Percentiles rank a stretch among this genome's conserved stretches.
Evolutionary conservation across 2,113 vertebrate species (phyloP).

Genomic region (Gymnogyps californianus): DNA sequence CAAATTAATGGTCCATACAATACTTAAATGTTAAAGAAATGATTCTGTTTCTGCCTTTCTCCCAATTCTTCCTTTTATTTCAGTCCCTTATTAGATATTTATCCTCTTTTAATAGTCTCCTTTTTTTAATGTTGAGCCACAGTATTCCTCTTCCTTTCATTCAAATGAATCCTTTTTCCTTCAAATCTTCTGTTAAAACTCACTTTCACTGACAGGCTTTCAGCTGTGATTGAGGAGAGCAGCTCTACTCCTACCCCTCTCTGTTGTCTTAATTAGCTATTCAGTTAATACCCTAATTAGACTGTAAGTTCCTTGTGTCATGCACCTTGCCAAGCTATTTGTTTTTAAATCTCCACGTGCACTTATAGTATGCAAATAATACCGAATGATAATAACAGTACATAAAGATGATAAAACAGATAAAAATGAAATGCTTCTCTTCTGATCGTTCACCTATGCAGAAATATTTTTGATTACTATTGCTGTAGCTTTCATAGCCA

Average conservation of each 20-base stretch:
- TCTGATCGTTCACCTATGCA: not conserved
- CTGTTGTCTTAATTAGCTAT: conserved; percentile 6
- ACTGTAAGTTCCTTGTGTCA: not conserved
- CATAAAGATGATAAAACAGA: not conserved
- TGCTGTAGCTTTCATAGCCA: not conserved
- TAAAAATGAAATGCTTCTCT: not conserved
- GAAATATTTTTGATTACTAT: not conserved
- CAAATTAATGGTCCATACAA: not conserved
- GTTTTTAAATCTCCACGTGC: not conserved
- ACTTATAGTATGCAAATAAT: not conserved
- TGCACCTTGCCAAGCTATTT: not conserved
- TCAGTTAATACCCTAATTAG: not conserved
- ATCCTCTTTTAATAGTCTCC: not conserved
- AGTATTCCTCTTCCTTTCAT: not conserved
- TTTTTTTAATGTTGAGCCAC: not conserved
- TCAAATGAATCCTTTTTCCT: not conserved
- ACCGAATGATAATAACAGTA: not conserved
- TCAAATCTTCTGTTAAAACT: not conserved
- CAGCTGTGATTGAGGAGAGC: not conserved
- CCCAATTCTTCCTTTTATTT: not conserved
- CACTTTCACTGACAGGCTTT: not conserved
- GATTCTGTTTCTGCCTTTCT: not conserved
- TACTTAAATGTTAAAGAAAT: not conserved
- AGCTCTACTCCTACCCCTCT: not conserved
- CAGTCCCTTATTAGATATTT: not conserved